A percentile compares a stretch with the other conserved stretches of the same genome.
Conservation (phyloP, 2,797 vertebrate species). For the Pseudomugil tenellus region DNA sequence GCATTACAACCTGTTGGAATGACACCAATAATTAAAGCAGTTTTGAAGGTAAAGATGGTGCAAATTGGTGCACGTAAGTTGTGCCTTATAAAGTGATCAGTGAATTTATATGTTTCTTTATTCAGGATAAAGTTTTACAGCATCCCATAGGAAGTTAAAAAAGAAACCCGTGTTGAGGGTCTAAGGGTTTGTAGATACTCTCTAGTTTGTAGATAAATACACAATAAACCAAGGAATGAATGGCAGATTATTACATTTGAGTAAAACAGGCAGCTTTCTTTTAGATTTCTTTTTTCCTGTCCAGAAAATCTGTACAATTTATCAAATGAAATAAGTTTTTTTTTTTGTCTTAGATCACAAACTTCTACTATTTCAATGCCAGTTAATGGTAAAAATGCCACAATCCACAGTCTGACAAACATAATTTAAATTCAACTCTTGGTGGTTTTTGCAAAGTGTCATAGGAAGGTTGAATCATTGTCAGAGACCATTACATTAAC, state of each 20-base stretch:
- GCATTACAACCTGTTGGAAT: too few relatives aligned
- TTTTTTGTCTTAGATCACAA: neutral
- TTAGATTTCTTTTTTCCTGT: neutral
- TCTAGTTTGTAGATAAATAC: neutral
- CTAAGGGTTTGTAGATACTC: neutral
- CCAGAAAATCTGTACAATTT: neutral
- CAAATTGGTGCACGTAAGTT: neutral
- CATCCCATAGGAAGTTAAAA: neutral
- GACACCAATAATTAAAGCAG: too few relatives aligned
- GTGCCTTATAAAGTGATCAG: neutral
- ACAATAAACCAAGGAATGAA: neutral
- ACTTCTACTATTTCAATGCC: neutral
- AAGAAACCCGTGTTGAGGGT: neutral
- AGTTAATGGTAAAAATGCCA: slow-evolving; percentile 5
- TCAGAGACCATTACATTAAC: slow-evolving; percentile 25
- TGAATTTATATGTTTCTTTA: neutral
- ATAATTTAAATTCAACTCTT: slow-evolving; percentile 12
- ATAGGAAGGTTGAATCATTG: slow-evolving; percentile 9
- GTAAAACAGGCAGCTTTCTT: neutral
- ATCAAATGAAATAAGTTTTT: too few relatives aligned
- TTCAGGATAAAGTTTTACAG: neutral
- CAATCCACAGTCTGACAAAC: slow-evolving; percentile 5
- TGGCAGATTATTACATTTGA: neutral
- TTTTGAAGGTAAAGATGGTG: neutral
- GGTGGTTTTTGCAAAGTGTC: slow-evolving; percentile 16